These are phyloP conservation scores for Cydia splendana DNA, from an alignment of 1,140 invertebrate species.

Conservation along the genomic window DNA sequence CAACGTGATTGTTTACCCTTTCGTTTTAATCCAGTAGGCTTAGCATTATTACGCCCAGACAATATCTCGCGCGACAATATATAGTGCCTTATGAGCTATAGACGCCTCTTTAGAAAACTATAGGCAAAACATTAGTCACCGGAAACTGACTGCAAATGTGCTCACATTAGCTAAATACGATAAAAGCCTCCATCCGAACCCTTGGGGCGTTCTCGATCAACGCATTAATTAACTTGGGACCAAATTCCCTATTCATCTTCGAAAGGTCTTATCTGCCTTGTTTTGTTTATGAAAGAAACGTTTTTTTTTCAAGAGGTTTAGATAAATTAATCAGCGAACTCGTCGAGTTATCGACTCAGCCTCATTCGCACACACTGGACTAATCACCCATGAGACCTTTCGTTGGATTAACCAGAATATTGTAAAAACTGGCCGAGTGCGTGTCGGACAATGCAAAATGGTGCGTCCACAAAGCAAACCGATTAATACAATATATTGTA, in stretches of 20 bases:
- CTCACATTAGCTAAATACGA: neutral
- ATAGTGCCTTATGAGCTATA: neutral
- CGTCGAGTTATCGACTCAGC: neutral
- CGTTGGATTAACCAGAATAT: constrained; percentile 4
- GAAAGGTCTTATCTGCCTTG: neutral
- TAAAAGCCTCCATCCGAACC: constrained; percentile 12
- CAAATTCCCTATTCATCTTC: neutral
- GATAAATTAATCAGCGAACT: constrained; percentile 13
- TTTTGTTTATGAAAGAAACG: neutral
- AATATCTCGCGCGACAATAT: neutral
- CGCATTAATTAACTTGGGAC: constrained; percentile 14
- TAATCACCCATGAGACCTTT: constrained; percentile 2
- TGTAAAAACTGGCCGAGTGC: neutral
- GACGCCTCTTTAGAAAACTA: neutral
- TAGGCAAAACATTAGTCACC: neutral
- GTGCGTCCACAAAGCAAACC: neutral
- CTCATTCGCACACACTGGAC: neutral
- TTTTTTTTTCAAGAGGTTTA: neutral
- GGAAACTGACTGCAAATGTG: neutral
- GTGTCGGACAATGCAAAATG: neutral
- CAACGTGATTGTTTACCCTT: neutral
- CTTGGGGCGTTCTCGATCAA: constrained; percentile 4
- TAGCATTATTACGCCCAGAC: neutral
- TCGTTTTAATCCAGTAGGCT: neutral
- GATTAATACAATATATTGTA: too few relatives aligned